These are phyloP conservation scores for Gymnorhina tibicen DNA, from an alignment of 2,113 vertebrate genomes.

Conservation along the genomic window DNA sequence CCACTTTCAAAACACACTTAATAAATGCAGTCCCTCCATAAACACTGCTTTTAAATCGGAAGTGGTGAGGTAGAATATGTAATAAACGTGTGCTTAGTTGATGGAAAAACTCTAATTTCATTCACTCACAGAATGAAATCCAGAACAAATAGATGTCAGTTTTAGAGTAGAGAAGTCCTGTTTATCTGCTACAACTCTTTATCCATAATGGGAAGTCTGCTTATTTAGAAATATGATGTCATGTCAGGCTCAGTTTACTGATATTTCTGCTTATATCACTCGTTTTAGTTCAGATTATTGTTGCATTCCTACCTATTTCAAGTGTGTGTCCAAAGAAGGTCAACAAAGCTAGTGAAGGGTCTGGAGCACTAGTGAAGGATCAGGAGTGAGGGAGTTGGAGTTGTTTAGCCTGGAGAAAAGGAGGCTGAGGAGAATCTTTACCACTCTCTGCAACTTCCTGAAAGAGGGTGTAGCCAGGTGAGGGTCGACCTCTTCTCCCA, in stretches of 20 bases:
- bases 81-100: not conserved
- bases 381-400: not conserved
- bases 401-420: not conserved
- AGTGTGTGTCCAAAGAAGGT: not conserved
- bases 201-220: not conserved
- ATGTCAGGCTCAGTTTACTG: not conserved
- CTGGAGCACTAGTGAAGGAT: not conserved
- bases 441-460: not conserved
- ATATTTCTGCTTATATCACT: not conserved
- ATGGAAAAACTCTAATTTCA: not conserved
- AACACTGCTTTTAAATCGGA: not conserved
- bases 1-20: not conserved
- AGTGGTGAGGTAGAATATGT: not conserved
- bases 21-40: not conserved
- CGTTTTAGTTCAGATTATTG: not conserved
- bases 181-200: not conserved
- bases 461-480: not conserved
- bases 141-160: not conserved
- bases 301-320: not conserved
- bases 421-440: not conserved
- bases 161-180: not conserved
- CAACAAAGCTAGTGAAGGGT: not conserved
- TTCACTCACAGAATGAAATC: not conserved
- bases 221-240: not conserved
- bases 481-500: accelerated